Evolutionary conservation across 2,797 vertebrate genomes (phyloP), one percentile per base, ranked within the genome.

Genomic region (Myotis findleyi): DNA sequence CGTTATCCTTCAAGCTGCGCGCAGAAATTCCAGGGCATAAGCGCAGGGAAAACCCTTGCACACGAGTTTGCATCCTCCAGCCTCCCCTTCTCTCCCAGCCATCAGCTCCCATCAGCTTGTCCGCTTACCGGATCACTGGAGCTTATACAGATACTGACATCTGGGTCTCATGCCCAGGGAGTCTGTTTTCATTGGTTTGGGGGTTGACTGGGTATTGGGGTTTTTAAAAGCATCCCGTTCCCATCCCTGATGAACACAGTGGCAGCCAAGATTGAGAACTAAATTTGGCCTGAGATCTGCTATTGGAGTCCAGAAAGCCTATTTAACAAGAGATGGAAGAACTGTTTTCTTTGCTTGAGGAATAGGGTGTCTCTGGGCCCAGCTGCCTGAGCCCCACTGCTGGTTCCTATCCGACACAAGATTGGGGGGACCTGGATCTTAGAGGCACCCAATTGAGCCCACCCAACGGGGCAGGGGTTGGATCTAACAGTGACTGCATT

Each of bases 31-130:
- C 8, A 47, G 77, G 44, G 38, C 27, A 6, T 0, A 10, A 21
- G 33, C 3, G 16, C 2, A 14, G 51, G 25, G 33, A 83, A 59
- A 44, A 44, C 0, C 3, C 14, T 1, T 8, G 25, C 1, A 1
- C 11, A 16, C 0, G 1, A 44, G 5, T 59, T 5, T 12, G 10
- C 3, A 3, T 2, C 41, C 27, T 55, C 2, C 0, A 6, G 10
- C 9, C 2, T 41, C 17, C 10, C 59, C 38, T 71, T 30, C 5
- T 88, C 10, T 21, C 16, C 17, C 36, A 9, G 20, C 38, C 21
- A 2, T 36, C 47, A 57, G 8, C 38, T 71, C 0, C 4, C 7
- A n/a, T 11, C 4, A 20, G 17, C 6, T 69, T 25, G 47, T 38
- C n/a, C 0, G 0, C 21, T 75, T 71, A 33, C 1, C 66, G 80